phyloP scores from a whole-genome alignment of 2,797 vertebrate genomes.

The Chelon labrosus region DNA sequence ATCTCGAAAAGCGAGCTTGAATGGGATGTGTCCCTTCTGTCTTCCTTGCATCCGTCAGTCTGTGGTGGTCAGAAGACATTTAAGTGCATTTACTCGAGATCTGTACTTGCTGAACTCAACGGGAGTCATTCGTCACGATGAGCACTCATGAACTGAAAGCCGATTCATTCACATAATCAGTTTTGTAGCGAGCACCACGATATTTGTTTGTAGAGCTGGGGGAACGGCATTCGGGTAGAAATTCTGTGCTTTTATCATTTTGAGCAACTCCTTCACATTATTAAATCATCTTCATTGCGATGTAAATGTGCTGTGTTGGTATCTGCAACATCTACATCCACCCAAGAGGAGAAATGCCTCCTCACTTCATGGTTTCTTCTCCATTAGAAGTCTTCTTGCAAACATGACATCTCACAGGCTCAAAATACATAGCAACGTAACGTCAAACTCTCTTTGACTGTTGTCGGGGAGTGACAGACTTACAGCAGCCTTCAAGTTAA shows the following conservation, averaged over 20 bases:
- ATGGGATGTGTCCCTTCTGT: background rate
- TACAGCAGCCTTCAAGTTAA: background rate
- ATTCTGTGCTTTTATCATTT: background rate
- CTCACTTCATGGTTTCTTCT: background rate
- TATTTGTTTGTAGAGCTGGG: too few relatives aligned
- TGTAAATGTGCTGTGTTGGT: background rate
- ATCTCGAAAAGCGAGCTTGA: constrained; percentile 17
- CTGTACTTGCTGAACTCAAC: too few relatives aligned
- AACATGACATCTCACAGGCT: constrained; percentile 14
- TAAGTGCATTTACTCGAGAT: too few relatives aligned
- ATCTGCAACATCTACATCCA: background rate
- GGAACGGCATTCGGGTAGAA: background rate
- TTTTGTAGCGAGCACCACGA: background rate
- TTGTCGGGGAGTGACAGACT: background rate
- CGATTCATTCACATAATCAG: background rate
- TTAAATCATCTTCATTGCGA: constrained; percentile 1
- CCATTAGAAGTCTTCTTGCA: background rate
- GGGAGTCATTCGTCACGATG: background rate
- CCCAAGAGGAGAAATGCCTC: background rate
- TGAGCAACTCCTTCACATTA: background rate
- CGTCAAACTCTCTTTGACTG: constrained; percentile 18
- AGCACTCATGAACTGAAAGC: background rate
- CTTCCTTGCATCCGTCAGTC: background rate
- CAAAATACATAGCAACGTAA: background rate
- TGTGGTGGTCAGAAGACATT: background rate